Evolutionary conservation across 2,797 vertebrate species (phyloP).

Genomic region (Hemibagrus guttatus): DNA sequence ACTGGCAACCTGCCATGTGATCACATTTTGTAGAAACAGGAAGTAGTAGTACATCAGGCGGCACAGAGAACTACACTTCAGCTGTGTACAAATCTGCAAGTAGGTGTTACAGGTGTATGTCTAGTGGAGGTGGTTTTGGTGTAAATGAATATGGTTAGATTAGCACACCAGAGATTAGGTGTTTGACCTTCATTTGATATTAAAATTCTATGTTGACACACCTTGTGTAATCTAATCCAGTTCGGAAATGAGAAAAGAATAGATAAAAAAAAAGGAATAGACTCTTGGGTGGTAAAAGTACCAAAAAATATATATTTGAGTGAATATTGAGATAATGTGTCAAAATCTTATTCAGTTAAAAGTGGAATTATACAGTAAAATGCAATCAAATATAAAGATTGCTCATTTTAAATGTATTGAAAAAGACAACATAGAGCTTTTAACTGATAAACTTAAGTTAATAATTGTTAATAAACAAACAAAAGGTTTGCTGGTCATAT

Average conservation of each 20-base stretch:
- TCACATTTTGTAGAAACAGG: not conserved
- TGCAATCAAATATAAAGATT: not conserved
- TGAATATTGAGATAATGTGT: not conserved
- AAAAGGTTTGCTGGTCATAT: not conserved
- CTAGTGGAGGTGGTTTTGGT: not conserved
- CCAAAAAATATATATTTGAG: not conserved
- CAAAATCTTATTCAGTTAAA: not conserved
- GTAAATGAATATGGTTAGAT: constrained; percentile 6
- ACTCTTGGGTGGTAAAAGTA: not conserved
- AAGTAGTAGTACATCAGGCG: not conserved
- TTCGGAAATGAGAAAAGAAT: not conserved
- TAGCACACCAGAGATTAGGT: not conserved
- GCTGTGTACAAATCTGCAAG: not conserved
- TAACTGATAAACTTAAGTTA: not conserved
- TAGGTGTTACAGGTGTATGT: not conserved
- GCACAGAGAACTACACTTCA: not conserved
- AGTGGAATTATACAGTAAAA: not conserved
- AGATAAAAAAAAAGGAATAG: not conserved
- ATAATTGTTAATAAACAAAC: not conserved
- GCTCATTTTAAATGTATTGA: not conserved
- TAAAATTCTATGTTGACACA: not conserved
- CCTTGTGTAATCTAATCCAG: not conserved
- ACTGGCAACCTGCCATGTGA: not conserved
- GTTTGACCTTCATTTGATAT: not conserved
- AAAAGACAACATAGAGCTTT: not conserved